These are phyloP conservation scores for Dascyllus trimaculatus DNA, from an alignment of 2,113 vertebrate species.

Conservation along the genomic window DNA sequence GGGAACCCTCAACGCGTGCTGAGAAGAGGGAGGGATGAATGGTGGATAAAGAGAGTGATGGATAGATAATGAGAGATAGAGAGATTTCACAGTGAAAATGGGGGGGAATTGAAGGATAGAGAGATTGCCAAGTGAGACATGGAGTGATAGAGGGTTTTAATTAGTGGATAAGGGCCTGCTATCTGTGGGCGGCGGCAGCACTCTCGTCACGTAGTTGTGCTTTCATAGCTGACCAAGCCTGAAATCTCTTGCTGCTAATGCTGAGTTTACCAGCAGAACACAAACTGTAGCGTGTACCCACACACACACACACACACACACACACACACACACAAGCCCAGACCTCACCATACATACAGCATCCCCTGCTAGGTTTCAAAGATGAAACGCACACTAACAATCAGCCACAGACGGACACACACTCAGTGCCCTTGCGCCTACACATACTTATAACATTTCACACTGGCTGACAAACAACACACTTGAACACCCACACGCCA, in stretches of 20 bases:
- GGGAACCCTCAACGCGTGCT: constrained; percentile 26
- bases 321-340: constrained; percentile 16
- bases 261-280: constrained; percentile 70
- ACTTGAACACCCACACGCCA: constrained; percentile 66
- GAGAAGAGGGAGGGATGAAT: constrained; percentile 36
- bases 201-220: constrained; percentile 70
- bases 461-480: constrained; percentile 70
- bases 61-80: constrained; percentile 71
- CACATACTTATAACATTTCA: constrained; percentile 69
- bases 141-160: constrained; percentile 80
- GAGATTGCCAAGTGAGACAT: constrained; percentile 77
- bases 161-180: constrained; percentile 78
- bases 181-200: constrained; percentile 69
- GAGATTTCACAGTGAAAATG: constrained; percentile 68
- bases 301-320: constrained; percentile 19
- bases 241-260: constrained; percentile 79
- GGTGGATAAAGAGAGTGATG: constrained; percentile 65
- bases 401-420: constrained; percentile 53
- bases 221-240: constrained; percentile 82
- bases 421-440: constrained; percentile 56
- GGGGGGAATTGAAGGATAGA: constrained; percentile 66
- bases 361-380: constrained; percentile 23
- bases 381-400: constrained; percentile 50
- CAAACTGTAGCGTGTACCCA: constrained; percentile 43
- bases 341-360: constrained; percentile 31